Evolutionary conservation across 2,888 invertebrate genomes (phyloP).

Genomic region (Seira ritae): DNA sequence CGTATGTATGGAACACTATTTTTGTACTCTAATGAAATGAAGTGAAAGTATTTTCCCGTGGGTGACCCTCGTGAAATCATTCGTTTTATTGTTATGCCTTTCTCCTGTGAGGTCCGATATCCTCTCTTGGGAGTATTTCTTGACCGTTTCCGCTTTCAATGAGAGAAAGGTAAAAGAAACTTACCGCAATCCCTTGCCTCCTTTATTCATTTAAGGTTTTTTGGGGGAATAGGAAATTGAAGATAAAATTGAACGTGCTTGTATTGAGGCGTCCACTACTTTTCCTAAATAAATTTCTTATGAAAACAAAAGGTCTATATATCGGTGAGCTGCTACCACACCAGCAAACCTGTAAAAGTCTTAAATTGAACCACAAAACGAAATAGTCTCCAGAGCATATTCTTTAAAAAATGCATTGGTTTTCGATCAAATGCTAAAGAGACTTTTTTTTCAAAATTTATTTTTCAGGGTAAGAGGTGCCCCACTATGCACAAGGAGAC

Average conservation of each 20-base stretch:
- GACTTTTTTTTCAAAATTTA: slow-evolving; percentile 64
- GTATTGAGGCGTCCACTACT: too few relatives aligned
- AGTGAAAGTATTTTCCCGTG: slow-evolving; percentile 13
- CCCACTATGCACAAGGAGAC: slow-evolving; percentile 93
- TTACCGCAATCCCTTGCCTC: slow-evolving; percentile 53
- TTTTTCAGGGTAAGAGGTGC: slow-evolving; percentile 83
- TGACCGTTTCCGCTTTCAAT: slow-evolving; percentile 73
- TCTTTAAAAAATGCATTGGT: slow-evolving; percentile 1
- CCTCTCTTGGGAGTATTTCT: slow-evolving; percentile 72
- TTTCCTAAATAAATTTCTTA: too few relatives aligned
- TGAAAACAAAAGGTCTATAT: too few relatives aligned
- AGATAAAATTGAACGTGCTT: too few relatives aligned
- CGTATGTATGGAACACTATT: background rate
- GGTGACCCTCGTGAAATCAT: slow-evolving; percentile 70
- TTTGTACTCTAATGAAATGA: background rate
- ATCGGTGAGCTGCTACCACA: too few relatives aligned
- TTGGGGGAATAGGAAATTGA: too few relatives aligned
- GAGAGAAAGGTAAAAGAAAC: slow-evolving; percentile 61
- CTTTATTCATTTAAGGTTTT: too few relatives aligned
- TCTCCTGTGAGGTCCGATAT: slow-evolving; percentile 59
- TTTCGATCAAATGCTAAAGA: slow-evolving; percentile 45
- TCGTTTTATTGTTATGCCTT: slow-evolving; percentile 55
- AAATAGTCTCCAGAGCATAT: too few relatives aligned
- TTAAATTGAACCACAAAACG: too few relatives aligned
- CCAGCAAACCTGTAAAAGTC: too few relatives aligned